Evolutionary conservation across 2,113 vertebrate species (phyloP), one percentile per base, ranked within the genome.

Genomic region (Garra rufa): DNA sequence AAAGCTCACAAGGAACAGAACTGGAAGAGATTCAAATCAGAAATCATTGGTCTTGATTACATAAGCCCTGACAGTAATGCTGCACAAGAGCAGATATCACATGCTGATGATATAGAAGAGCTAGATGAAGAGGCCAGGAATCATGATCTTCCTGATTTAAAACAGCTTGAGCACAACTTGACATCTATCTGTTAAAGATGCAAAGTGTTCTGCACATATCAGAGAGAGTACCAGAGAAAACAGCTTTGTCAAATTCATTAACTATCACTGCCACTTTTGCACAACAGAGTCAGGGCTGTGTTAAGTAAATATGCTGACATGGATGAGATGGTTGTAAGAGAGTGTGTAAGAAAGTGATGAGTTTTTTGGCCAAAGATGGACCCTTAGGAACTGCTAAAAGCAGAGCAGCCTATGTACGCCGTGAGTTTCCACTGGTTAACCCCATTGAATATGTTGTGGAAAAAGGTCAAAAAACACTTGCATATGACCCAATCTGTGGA

Each of bases 141-240:
- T 6, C n/a, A 70, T 77, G 85, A 77, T 61, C 81, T 86, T 61
- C 1, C 1, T 78, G 81, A 86, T 83, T 70, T 86, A 77, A 71
- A 34, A 78, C 85, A 86, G 63, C 50, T 86, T 13, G 59, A 86
- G 80, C 85, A 82, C 73, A 86, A 77, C 46, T 57, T 86, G 34
- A 61, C 79, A 76, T 82, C 79, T 69, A 46, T 43, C 41, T 43
- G 41, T 43, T 43, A 43, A 43, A 43, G 41, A 43, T 43, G 41
- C 41, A 43, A 43, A 43, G 41, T 43, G 41, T 43, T 43, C 41
- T 43, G 41, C 41, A 43, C 5, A 43, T 43, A 9, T 6, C 8
- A 43, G 41, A 43, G 41, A 43, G 41, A n/a, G n/a, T n/a, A n/a
- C n/a, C n/a, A n/a, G n/a, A n/a, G n/a, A 34, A 4, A 34, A 34